phyloP scores from a whole-genome alignment of 2,113 vertebrate genomes.

The Rhizomys pruinosus region DNA sequence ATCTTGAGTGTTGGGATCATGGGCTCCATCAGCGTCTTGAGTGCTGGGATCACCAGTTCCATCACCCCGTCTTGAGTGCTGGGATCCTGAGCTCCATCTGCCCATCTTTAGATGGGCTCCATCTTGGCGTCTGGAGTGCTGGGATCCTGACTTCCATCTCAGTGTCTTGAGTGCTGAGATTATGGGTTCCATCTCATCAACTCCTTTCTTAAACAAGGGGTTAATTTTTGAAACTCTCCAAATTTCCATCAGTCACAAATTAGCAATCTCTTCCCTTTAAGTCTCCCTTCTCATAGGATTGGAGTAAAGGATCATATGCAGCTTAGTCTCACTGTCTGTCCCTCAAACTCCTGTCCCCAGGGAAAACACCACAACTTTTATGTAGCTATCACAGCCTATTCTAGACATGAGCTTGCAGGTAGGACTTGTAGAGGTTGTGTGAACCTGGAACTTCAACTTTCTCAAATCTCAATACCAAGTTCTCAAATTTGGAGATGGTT shows the following conservation, averaged over 20 bases:
- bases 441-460: neutral
- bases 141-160: no score
- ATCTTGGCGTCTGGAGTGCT: no score
- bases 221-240: neutral
- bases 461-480: neutral
- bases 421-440: neutral
- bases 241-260: neutral
- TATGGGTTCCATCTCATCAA: no score
- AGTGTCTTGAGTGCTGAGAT: no score
- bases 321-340: neutral
- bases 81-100: no score
- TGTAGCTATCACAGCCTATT: neutral
- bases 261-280: neutral
- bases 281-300: neutral
- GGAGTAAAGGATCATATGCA: neutral
- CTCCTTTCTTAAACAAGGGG: neutral
- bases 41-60: no score
- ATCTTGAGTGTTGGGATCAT: no score
- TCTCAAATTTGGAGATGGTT: neutral
- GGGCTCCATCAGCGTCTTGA: no score
- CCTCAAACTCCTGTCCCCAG: neutral
- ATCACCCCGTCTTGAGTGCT: no score
- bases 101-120: no score
- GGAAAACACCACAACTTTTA: neutral
- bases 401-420: neutral